A percentile compares a stretch with the other conserved stretches of the same genome.
Conservation (phyloP, 2,113 vertebrate species). For the Bostrychus sinensis region DNA sequence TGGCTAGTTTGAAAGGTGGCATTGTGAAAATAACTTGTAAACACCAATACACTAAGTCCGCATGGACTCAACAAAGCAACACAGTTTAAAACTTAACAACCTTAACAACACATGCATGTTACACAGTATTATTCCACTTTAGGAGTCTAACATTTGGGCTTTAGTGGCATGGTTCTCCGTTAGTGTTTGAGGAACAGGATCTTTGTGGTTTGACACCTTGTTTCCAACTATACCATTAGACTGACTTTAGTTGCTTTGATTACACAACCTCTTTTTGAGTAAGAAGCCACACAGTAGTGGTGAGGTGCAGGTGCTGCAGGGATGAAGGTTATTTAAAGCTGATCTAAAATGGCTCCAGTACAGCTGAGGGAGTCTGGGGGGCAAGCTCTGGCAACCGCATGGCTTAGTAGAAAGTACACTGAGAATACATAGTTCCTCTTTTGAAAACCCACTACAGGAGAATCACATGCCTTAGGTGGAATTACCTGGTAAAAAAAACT, state of each 20-base stretch:
- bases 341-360: slow-evolving; percentile 65
- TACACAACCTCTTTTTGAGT: slow-evolving; percentile 63
- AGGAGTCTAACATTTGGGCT: neutral
- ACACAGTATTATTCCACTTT: neutral
- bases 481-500: slow-evolving; percentile 33
- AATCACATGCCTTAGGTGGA: slow-evolving; percentile 53
- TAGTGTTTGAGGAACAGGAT: slow-evolving; percentile 68
- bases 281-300: slow-evolving; percentile 37
- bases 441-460: slow-evolving; percentile 56
- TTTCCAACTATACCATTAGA: slow-evolving; percentile 52
- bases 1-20: slow-evolving; percentile 51
- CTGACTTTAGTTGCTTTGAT: slow-evolving; percentile 38
- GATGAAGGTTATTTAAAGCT: slow-evolving; percentile 75
- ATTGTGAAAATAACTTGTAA: neutral
- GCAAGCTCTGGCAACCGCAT: slow-evolving; percentile 57
- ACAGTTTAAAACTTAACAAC: neutral
- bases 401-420: slow-evolving; percentile 62
- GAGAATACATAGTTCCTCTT: slow-evolving; percentile 67
- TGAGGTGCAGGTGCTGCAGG: slow-evolving; percentile 71
- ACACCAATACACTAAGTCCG: neutral
- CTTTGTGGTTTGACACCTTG: slow-evolving; percentile 61
- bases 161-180: slow-evolving; percentile 13
- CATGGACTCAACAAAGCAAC: neutral
- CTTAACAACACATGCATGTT: neutral
- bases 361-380: slow-evolving; percentile 65